These are phyloP conservation scores for Myotis brandtii DNA, from an alignment of 2,113 vertebrate species.

Conservation along the genomic window DNA sequence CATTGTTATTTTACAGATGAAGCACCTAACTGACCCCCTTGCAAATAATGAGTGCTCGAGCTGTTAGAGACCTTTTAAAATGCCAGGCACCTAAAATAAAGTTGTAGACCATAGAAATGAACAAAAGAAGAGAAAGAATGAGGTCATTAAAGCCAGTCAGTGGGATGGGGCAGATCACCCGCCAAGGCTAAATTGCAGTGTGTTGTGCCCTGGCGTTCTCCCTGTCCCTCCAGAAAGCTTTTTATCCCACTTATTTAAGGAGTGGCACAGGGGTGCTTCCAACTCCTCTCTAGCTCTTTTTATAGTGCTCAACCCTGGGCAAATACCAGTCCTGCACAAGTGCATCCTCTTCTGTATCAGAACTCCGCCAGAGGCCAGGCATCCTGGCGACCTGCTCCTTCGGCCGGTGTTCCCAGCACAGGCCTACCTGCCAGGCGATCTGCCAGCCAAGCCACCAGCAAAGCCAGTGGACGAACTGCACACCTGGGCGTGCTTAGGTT, in stretches of 20 bases:
- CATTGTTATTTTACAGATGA: not conserved
- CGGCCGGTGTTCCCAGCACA: not conserved
- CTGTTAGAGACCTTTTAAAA: not conserved
- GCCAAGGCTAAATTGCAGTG: slow-evolving; percentile 50
- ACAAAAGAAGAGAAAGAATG: slow-evolving; percentile 37
- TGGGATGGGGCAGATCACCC: not conserved
- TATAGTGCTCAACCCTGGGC: slow-evolving; percentile 3
- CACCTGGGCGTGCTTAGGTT: not conserved
- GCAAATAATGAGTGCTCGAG: not conserved
- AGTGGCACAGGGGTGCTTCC: slow-evolving; percentile 59
- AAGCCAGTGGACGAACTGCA: not conserved
- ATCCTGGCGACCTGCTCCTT: not conserved
- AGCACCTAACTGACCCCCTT: not conserved
- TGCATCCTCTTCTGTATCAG: not conserved
- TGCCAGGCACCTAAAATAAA: not conserved
- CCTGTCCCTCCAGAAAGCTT: not conserved
- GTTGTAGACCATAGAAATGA: not conserved
- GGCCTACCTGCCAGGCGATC: not conserved
- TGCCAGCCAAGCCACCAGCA: not conserved
- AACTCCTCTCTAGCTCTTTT: slow-evolving; percentile 64
- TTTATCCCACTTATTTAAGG: slow-evolving; percentile 47
- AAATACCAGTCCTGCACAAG: not conserved
- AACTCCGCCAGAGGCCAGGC: not conserved
- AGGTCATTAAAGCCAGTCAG: not conserved
- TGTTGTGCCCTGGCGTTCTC: not conserved